Evolutionary conservation across 2,113 vertebrate genomes (phyloP).

Genomic region (Pipa parva): DNA sequence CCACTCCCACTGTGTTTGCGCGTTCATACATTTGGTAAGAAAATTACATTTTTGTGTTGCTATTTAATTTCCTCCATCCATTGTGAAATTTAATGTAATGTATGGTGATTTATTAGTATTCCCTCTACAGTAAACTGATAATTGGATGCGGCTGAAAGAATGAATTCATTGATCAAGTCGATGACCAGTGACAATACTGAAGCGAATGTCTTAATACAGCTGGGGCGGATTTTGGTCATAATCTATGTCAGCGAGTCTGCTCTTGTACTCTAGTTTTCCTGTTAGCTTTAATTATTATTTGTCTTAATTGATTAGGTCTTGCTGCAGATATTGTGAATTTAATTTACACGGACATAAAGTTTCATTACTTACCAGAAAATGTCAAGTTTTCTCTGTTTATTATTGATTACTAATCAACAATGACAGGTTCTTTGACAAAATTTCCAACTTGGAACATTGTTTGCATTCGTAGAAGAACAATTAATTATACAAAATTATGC

Average conservation of each 20-base stretch:
- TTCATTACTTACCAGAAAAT: constrained; percentile 66
- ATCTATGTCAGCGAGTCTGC: constrained; percentile 87
- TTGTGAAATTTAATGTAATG: constrained; percentile 76
- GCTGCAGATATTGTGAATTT: constrained; percentile 65
- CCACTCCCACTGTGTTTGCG: neutral
- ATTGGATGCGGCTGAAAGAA: constrained; percentile 98
- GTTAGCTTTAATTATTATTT: constrained; percentile 70
- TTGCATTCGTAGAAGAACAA: constrained; percentile 19
- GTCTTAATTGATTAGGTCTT: constrained; percentile 81
- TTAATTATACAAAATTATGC: constrained; percentile 24
- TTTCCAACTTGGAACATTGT: constrained; percentile 45
- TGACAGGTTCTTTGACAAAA: constrained; percentile 49
- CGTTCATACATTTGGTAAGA: constrained; percentile 32
- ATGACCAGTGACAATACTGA: constrained; percentile 85
- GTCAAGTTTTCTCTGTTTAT: constrained; percentile 56
- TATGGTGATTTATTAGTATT: constrained; percentile 88
- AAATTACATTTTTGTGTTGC: constrained; percentile 53
- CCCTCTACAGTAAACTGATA: constrained; percentile 86
- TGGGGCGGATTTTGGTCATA: constrained; percentile 76
- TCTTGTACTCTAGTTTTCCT: constrained; percentile 57
- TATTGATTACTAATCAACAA: constrained; percentile 54
- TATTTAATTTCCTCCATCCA: constrained; percentile 74
- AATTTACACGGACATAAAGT: constrained; percentile 79
- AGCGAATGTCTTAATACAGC: constrained; percentile 81
- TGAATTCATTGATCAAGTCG: constrained; percentile 93